Evolutionary conservation across 1,140 invertebrate species (phyloP).

Genomic region (Drosophila chauvacae): DNA sequence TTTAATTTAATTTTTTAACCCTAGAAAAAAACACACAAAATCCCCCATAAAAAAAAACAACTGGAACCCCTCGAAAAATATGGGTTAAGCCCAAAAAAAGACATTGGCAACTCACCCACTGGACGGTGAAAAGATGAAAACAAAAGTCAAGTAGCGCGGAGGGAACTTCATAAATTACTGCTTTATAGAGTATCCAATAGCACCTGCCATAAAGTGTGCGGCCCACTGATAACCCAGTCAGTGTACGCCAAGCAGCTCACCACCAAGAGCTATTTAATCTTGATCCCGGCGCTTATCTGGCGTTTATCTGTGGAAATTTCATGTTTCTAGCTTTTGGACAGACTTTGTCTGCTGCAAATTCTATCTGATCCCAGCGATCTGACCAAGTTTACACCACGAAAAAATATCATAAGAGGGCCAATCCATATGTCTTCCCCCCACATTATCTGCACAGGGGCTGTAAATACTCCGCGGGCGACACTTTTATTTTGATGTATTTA

Average conservation of each 20-base stretch:
- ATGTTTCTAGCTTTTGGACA: not conserved
- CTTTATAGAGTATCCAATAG: constrained; percentile 76
- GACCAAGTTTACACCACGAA: constrained; percentile 35
- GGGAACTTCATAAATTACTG: constrained; percentile 55
- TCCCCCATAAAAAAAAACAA: not conserved
- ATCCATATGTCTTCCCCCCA: constrained; percentile 45
- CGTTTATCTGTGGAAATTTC: constrained; percentile 60
- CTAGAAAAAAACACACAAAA: rapidly evolving
- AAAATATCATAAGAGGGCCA: constrained; percentile 37
- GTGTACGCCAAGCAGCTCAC: constrained; percentile 14
- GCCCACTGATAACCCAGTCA: constrained; percentile 52
- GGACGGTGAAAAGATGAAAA: constrained; percentile 29
- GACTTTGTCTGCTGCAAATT: constrained; percentile 68
- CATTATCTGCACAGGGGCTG: constrained; percentile 64
- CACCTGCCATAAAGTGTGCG: constrained; percentile 53
- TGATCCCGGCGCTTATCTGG: constrained; percentile 74
- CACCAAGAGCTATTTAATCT: constrained; percentile 48
- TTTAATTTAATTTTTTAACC: not conserved
- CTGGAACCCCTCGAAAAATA: not conserved
- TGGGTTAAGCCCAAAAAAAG: constrained; percentile 19
- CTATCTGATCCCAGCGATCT: constrained; percentile 37
- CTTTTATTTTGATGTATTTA: constrained; percentile 83
- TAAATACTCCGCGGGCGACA: constrained; percentile 70
- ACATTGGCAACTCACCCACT: constrained; percentile 33
- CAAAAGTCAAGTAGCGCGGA: constrained; percentile 54